Evolutionary conservation across 2,113 vertebrate species (phyloP), one percentile per base, ranked within the genome.

Genomic region (Leiothrix lutea): DNA sequence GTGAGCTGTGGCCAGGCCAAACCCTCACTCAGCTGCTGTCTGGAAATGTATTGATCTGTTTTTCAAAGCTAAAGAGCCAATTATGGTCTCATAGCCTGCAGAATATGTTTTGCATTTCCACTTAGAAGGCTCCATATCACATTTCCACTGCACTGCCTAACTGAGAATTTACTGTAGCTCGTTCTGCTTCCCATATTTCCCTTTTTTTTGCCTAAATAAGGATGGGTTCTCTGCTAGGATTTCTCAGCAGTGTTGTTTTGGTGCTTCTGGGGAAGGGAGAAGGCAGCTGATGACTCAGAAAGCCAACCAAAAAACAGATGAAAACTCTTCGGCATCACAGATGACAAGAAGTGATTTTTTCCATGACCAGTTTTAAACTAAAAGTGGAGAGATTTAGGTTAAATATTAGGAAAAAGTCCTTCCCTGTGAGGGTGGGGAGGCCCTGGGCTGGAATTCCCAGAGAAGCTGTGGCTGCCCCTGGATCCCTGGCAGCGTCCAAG

Each of bases 321-420:
- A 20, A 33, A 58, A 20, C 19, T 35, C 42, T 71, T 57, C 0
- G 2, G 5, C 66, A 10, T 12, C 42, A 7, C 14, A 5, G 42
- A 31, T 35, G 65, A 16, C 12, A 5, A 47, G 5, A n/a, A 54
- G 14, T 48, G 9, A 22, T 35, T 56, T 80, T 31, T 31, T 18
- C 33, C 40, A 5, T 2, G 12, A 26, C 10, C 12, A 8, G 18
- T 19, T 73, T 66, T 45, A 38, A 73, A 36, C 23, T 24, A 1
- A 50, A 72, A 42, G 2, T 26, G 36, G 36, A 33, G 28, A 73
- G 9, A 13, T 58, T 73, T n/a, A 11, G 21, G 15, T 22, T 9
- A 35, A 48, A 45, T 5, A 17, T 58, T 14, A 6, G 51, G 36
- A 6, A 16, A 31, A 35, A 58, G 31, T 33, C 4, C 2, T 33